Conservation (phyloP, 1,140 invertebrate species). For the Formica selysi region DNA sequence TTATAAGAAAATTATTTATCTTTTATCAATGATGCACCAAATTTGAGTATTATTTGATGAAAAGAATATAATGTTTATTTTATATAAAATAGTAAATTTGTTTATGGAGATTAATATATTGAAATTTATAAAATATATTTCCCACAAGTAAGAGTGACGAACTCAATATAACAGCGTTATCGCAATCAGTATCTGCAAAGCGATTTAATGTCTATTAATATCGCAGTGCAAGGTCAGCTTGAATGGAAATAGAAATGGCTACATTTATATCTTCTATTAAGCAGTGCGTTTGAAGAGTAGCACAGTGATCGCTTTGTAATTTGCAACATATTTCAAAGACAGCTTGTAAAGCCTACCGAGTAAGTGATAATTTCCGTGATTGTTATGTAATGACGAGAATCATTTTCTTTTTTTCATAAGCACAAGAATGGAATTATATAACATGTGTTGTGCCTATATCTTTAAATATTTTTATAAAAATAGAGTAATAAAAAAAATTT, state of each 20-base stretch:
- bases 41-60: not conserved
- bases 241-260: slow-evolving; percentile 39
- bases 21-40: not conserved
- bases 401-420: not conserved
- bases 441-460: not conserved
- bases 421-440: not conserved
- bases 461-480: not conserved
- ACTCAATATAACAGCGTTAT: not conserved
- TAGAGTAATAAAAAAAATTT: not conserved
- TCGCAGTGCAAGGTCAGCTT: slow-evolving; percentile 37
- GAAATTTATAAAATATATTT: not conserved
- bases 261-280: slow-evolving; percentile 50
- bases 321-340: not conserved
- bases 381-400: not conserved
- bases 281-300: slow-evolving; percentile 24
- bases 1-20: not conserved
- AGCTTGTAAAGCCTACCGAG: not conserved
- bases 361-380: slow-evolving; percentile 10
- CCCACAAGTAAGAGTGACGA: not conserved
- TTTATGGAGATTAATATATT: not conserved
- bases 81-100: not conserved
- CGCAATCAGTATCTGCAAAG: slow-evolving; percentile 10
- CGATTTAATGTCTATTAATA: slow-evolving; percentile 52
- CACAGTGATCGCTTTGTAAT: slow-evolving; percentile 13
- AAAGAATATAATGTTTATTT: not conserved